Percentiles rank a stretch among this genome's conserved stretches.
Evolutionary conservation across 2,113 vertebrate genomes (phyloP).

Genomic region (Phalacrocorax brasilianus): DNA sequence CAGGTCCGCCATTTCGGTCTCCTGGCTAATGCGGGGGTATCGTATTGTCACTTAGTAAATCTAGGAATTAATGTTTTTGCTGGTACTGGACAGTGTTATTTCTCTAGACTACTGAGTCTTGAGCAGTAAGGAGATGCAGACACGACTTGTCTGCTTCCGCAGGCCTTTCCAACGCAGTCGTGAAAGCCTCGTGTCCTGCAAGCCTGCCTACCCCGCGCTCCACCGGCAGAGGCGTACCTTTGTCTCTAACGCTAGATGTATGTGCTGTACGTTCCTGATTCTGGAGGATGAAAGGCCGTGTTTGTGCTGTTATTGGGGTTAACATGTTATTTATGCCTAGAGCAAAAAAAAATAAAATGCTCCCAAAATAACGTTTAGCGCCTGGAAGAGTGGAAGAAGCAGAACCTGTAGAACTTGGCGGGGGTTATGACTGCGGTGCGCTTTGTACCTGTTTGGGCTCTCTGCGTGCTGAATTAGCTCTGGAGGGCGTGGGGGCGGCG

Average conservation of each 20-base stretch:
- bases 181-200: not conserved
- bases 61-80: not conserved
- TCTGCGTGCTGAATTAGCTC: too few relatives aligned
- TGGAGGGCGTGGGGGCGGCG: accelerated
- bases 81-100: not conserved
- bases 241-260: too few relatives aligned
- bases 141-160: not conserved
- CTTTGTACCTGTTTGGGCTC: not conserved
- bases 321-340: not conserved
- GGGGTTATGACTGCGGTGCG: too few relatives aligned
- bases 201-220: not conserved
- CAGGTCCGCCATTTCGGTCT: accelerated
- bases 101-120: not conserved
- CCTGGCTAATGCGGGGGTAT: not conserved
- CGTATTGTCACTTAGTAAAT: not conserved
- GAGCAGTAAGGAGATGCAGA: not conserved
- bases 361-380: not conserved
- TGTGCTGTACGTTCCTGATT: accelerated
- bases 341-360: not conserved
- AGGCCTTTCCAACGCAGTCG: not conserved
- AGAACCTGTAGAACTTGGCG: too few relatives aligned
- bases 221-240: not conserved
- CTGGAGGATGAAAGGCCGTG: not conserved
- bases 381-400: not conserved
- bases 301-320: not conserved